Conservation (phyloP, 2,797 vertebrate species). For the Miichthys miiuy region DNA sequence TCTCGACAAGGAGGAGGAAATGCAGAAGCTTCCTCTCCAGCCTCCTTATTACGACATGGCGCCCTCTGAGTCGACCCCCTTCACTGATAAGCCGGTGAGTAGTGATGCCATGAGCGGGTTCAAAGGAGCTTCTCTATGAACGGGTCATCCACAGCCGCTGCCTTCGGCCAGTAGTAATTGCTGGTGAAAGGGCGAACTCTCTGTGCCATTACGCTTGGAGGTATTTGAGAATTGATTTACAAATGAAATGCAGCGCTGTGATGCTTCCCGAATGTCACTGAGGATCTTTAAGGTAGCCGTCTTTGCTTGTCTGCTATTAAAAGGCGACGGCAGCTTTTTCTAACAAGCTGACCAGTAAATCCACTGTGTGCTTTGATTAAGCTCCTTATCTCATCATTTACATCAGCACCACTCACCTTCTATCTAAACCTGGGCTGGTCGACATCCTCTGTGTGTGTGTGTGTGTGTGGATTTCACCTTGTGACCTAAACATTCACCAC, state of each 20-base stretch:
- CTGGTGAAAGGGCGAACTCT: conserved; percentile 43
- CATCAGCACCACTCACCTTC: conserved; percentile 61
- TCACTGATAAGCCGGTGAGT: conserved; percentile 91
- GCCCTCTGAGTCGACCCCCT: conserved; percentile 86
- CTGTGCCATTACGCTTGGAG: conserved; percentile 18
- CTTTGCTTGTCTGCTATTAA: conserved; percentile 35
- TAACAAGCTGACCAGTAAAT: conserved; percentile 62
- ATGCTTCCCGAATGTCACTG: conserved; percentile 32
- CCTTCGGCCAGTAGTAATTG: conserved; percentile 34
- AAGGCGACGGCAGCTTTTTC: conserved; percentile 25
- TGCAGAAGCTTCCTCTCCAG: conserved; percentile 90
- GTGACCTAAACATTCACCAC: conserved; percentile 40
- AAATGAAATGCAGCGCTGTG: conserved; percentile 23
- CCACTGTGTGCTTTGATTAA: conserved; percentile 44
- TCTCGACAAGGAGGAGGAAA: conserved; percentile 90
- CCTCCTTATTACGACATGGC: conserved; percentile 92
- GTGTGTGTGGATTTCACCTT: conserved; percentile 33
- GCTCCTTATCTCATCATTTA: conserved; percentile 69
- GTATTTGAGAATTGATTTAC: conserved; percentile 44
- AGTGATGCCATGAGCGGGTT: conserved; percentile 35
- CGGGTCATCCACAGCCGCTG: conserved; percentile 34
- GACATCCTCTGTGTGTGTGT: conserved; percentile 3
- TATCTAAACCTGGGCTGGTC: conserved; percentile 32
- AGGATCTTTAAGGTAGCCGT: conserved; percentile 19
- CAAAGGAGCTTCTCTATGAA: conserved; percentile 36